These are phyloP conservation scores for Dolichallabes microphthalmus DNA, from an alignment of 2,113 vertebrate species.

Conservation along the genomic window DNA sequence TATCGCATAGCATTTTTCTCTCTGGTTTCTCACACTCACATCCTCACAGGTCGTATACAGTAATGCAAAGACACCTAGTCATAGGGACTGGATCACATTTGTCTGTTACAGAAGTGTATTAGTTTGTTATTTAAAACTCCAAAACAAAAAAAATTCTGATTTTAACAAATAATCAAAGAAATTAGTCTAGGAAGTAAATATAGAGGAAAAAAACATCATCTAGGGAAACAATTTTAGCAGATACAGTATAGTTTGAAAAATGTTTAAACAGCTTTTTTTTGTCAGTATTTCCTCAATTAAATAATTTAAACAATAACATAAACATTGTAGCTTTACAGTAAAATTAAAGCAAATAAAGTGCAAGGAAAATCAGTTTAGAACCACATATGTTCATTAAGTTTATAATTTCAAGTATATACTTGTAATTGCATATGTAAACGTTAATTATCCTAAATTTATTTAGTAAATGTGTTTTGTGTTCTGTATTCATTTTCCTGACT, in stretches of 20 bases:
- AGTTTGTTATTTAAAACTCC: not conserved
- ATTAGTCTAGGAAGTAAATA: not conserved
- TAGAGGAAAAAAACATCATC: not conserved
- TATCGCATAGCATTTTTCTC: not conserved
- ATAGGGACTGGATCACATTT: not conserved
- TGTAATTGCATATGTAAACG: no score
- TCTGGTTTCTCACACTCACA: not conserved
- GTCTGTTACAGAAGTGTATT: not conserved
- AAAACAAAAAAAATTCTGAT: no score
- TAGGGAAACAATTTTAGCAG: not conserved
- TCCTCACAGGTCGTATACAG: not conserved
- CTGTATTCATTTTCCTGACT: no score
- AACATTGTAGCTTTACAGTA: not conserved
- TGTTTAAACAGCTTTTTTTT: not conserved
- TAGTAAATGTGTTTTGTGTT: no score
- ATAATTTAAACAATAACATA: not conserved
- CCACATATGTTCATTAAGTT: no score
- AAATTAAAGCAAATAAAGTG: not conserved
- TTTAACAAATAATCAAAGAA: not conserved
- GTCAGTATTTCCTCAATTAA: not conserved
- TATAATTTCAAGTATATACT: no score
- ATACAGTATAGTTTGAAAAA: not conserved
- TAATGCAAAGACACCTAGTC: not conserved
- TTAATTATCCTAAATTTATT: no score
- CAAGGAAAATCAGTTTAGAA: no score